Conservation (phyloP, 2,113 vertebrate species). For the Plecturocebus donacophilus region DNA sequence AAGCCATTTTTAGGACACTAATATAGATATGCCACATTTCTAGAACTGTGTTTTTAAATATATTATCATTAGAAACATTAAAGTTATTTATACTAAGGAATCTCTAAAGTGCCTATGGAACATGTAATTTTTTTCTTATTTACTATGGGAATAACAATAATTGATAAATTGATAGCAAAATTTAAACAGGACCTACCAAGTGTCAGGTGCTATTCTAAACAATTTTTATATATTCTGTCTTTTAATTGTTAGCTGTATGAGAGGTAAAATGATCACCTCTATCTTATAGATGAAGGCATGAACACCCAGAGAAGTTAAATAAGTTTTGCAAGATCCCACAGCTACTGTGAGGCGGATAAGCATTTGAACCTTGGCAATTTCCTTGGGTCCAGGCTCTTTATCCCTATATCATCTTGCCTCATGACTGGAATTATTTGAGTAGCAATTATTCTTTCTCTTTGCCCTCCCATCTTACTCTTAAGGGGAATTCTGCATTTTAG, state of each 20-base stretch:
- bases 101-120: background rate
- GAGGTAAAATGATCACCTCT: background rate
- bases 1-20: constrained; percentile 24
- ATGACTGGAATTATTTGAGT: background rate
- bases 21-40: constrained; percentile 2
- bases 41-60: constrained; percentile 35
- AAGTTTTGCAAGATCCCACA: background rate
- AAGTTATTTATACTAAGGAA: constrained; percentile 20
- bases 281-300: constrained; percentile 12
- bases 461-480: background rate
- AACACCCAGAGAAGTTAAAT: background rate
- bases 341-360: background rate
- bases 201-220: constrained; percentile 8
- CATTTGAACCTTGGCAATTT: background rate
- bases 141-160: background rate
- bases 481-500: background rate
- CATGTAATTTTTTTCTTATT: constrained; percentile 21
- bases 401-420: background rate
- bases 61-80: background rate
- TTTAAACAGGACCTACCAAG: background rate
- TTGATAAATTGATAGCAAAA: background rate
- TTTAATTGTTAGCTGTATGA: constrained; percentile 6
- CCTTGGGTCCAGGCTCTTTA: background rate
- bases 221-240: background rate
- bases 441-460: background rate